Conservation (phyloP, 2,888 invertebrate genomes). For the Pycnomerus fuliginosus region DNA sequence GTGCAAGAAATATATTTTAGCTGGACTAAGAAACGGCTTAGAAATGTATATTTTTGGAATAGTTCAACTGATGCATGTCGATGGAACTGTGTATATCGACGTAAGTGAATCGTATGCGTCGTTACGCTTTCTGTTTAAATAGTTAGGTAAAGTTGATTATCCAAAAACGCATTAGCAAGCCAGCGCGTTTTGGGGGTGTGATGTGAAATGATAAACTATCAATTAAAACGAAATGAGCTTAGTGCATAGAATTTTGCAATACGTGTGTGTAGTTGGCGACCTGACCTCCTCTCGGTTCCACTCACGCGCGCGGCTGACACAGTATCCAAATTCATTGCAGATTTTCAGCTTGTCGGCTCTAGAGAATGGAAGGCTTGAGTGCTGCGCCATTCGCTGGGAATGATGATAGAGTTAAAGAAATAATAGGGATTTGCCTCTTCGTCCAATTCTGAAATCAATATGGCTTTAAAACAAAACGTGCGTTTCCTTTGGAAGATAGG, state of each 20-base stretch:
- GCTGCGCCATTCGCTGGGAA: conserved; percentile 50
- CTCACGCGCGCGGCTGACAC: conserved; percentile 41
- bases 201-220: too few relatives aligned
- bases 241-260: conserved; percentile 21
- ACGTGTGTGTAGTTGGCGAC: conserved; percentile 31
- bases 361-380: conserved; percentile 51
- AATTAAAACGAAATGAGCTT: too few relatives aligned
- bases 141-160: too few relatives aligned
- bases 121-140: too few relatives aligned
- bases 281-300: conserved; percentile 36
- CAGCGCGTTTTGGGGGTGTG: too few relatives aligned
- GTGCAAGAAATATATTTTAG: too few relatives aligned
- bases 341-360: conserved; percentile 53
- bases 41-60: too few relatives aligned
- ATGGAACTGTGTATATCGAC: too few relatives aligned
- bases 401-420: conserved; percentile 53
- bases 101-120: too few relatives aligned
- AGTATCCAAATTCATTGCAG: conserved; percentile 54
- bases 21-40: too few relatives aligned
- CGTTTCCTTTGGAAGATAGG: conserved; percentile 32
- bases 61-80: too few relatives aligned
- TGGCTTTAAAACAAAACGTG: conserved; percentile 43
- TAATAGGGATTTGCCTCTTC: conserved; percentile 51
- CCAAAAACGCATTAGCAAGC: too few relatives aligned
- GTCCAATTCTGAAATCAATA: conserved; percentile 51